Percentiles rank a stretch among this genome's conserved stretches.
These are phyloP conservation scores for Alfaro cultratus DNA, from an alignment of 2,797 vertebrate species.

Conservation along the genomic window DNA sequence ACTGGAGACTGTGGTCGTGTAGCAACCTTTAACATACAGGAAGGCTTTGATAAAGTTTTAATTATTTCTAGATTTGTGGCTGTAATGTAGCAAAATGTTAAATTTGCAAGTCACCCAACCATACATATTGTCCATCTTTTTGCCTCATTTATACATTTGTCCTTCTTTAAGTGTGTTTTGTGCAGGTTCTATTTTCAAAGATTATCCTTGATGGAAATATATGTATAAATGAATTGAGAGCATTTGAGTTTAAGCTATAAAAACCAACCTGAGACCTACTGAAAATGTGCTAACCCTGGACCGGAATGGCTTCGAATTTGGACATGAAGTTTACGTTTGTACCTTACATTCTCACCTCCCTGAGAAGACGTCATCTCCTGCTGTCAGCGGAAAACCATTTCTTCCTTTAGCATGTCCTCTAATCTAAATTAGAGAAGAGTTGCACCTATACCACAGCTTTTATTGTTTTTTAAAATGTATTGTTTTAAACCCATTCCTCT, in stretches of 20 bases:
- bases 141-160: neutral
- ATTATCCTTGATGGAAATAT: neutral
- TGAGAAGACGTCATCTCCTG: slow-evolving; percentile 30
- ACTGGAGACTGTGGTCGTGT: neutral
- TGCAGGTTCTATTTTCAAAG: neutral
- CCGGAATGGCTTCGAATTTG: neutral
- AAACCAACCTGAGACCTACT: neutral
- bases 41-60: neutral
- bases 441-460: slow-evolving; percentile 18
- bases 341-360: slow-evolving; percentile 25
- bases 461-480: neutral
- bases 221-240: neutral
- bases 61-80: neutral
- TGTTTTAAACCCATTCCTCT: slow-evolving; percentile 4
- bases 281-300: neutral
- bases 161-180: neutral
- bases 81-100: neutral
- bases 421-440: slow-evolving; percentile 14
- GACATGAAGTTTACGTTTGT: slow-evolving; percentile 14
- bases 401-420: neutral
- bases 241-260: neutral
- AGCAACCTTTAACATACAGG: too few relatives aligned
- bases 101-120: neutral
- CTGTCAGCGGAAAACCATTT: slow-evolving; percentile 1
- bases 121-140: neutral